phyloP scores from a whole-genome alignment of 2,888 invertebrate species.

The Eucriotettix oculatus region DNA sequence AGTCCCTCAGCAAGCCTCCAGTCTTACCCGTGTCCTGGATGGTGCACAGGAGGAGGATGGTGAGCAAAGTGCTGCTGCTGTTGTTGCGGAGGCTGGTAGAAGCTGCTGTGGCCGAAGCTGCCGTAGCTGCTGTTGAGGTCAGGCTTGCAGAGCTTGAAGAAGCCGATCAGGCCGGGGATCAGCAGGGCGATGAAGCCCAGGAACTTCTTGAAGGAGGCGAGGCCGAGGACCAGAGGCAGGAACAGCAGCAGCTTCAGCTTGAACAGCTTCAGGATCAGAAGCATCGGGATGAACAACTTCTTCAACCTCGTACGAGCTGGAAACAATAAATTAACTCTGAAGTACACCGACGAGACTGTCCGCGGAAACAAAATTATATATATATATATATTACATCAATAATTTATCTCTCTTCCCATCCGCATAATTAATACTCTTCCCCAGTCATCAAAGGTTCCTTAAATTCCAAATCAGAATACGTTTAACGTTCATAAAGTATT shows the following conservation, averaged over 20 bases:
- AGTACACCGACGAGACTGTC: no score
- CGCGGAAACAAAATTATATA: neutral
- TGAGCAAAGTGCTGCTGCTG: constrained; percentile 32
- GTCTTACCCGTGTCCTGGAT: neutral
- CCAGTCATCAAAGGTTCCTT: no score
- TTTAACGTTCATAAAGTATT: no score
- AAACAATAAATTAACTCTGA: constrained; percentile 1
- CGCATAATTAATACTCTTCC: no score
- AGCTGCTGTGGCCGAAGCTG: constrained; percentile 24
- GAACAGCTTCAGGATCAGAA: constrained; percentile 66
- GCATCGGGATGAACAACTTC: constrained; percentile 66
- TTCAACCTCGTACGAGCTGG: constrained; percentile 64
- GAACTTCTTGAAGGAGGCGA: constrained; percentile 72
- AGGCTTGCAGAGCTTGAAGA: constrained; percentile 71
- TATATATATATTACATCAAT: no score
- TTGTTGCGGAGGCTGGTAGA: constrained; percentile 36
- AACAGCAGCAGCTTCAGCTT: constrained; percentile 67
- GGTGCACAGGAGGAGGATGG: neutral
- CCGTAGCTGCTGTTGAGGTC: constrained; percentile 38
- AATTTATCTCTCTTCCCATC: no score
- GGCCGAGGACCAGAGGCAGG: constrained; percentile 64
- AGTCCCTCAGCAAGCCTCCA: no score
- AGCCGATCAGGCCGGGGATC: constrained; percentile 66
- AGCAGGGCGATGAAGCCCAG: constrained; percentile 64
- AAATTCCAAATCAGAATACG: no score